Evolutionary conservation across 2,888 invertebrate genomes (phyloP), one percentile per base, ranked within the genome.

Genomic region (Epistrophe eligans): DNA sequence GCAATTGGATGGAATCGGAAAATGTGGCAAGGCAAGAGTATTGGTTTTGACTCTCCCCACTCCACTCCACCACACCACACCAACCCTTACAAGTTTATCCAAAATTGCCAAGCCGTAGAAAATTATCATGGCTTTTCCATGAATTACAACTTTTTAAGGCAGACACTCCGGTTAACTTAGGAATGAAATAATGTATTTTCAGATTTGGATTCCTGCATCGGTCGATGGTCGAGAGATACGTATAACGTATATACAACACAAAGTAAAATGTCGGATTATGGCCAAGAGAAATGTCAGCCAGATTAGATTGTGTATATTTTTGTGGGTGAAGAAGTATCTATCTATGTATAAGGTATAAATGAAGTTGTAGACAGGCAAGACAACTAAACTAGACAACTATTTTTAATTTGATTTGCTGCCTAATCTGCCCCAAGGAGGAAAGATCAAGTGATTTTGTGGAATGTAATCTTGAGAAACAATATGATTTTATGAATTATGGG

Each of bases 91-190:
- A 45, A 67, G 73, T 79, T 55, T 55, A 73, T 83, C 67, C 55
- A n/a, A 66, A 79, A 83, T 79, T 79, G 66, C 60, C 19, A 60
- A 77, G 52, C 67, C 19, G 55, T 28, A 70, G 62, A 66, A 85
- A 85, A 85, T 82, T 85, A 85, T 74, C 77, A 82, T 77, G 74
- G 77, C 74, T 81, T 77, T 81, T 52, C 77, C 55, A 79, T 74
- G 82, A 82, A 79, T 82, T 76, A 79, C 79, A 72, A 52, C 50
- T 77, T 83, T 79, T 64, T 19, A 57, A 77, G 81, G 67, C 72
- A 73, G 62, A 67, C 76, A 66, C 40, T 35, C 76, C 19, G 55
- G 57, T 64, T 71, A 74, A 70, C 55, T 70, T 28, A 74, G 84
- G 50, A 81, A 82, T 71, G 82, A 82, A 79, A 77, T 85, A 82